Conservation (phyloP, 2,113 vertebrate genomes). For the Meriones unguiculatus region DNA sequence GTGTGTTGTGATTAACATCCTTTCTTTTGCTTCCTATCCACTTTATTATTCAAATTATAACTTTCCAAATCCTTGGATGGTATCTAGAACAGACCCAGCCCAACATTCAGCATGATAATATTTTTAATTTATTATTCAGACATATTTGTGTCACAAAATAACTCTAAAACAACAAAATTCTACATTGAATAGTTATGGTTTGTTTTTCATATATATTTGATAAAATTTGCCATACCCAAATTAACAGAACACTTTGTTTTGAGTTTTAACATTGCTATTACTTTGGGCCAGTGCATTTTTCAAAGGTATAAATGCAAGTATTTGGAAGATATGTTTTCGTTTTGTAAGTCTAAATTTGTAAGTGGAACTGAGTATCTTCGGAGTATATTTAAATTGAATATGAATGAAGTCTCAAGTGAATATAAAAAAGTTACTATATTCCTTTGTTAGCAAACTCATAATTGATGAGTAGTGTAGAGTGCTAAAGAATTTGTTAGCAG, state of each 20-base stretch:
- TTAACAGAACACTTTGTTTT: not conserved
- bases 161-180: not conserved
- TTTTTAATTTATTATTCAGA: slow-evolving; percentile 43
- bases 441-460: not conserved
- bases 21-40: not conserved
- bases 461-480: not conserved
- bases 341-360: slow-evolving; percentile 14
- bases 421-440: not conserved
- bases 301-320: not conserved
- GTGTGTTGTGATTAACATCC: not conserved
- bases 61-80: not conserved
- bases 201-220: not conserved
- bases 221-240: not conserved
- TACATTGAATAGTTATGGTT: not conserved
- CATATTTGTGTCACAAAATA: not conserved
- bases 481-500: not conserved
- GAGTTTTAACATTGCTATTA: not conserved
- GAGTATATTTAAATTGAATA: not conserved
- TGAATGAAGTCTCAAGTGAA: slow-evolving; percentile 27
- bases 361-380: slow-evolving; percentile 46
- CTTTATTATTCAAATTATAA: slow-evolving; percentile 38
- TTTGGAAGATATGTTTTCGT: slow-evolving; percentile 31
- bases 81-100: not conserved
- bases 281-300: not conserved
- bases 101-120: slow-evolving; percentile 1